Conservation (phyloP, 2,888 invertebrate genomes). For the Ctena decussata region DNA sequence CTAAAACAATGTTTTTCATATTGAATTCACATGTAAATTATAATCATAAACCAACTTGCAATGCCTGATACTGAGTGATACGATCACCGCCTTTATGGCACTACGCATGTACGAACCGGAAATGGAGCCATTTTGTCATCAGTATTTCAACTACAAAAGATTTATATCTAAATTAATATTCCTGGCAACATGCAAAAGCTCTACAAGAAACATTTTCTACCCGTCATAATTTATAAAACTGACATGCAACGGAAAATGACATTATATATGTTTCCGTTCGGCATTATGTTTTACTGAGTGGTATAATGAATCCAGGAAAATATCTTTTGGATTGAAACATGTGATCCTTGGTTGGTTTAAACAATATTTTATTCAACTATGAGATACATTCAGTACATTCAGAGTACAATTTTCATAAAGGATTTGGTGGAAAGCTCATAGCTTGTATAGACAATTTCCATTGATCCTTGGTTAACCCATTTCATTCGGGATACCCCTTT, state of each 20-base stretch:
- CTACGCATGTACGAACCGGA: conserved; percentile 1
- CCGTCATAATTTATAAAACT: not conserved
- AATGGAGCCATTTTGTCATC: conserved; percentile 4
- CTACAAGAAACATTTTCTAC: not conserved
- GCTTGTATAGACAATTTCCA: too few species aligned
- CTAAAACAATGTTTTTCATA: too few species aligned
- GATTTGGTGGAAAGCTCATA: too few species aligned
- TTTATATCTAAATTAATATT: conserved; percentile 11
- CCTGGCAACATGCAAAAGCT: conserved; percentile 1
- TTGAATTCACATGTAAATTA: not conserved
- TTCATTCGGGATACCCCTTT: too few species aligned
- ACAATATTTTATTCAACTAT: too few species aligned
- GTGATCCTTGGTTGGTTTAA: too few species aligned
- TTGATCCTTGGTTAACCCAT: too few species aligned
- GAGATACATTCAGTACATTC: too few species aligned
- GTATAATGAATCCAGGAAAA: too few species aligned
- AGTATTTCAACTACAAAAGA: not conserved
- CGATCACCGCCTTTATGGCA: not conserved
- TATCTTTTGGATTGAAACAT: too few species aligned
- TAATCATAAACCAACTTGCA: not conserved
- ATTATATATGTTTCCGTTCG: not conserved
- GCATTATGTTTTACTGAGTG: too few species aligned
- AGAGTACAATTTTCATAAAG: too few species aligned
- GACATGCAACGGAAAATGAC: not conserved
- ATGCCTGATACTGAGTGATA: not conserved